phyloP scores from a whole-genome alignment of 1,140 invertebrate species.

The Rhagoletis pomonella region DNA sequence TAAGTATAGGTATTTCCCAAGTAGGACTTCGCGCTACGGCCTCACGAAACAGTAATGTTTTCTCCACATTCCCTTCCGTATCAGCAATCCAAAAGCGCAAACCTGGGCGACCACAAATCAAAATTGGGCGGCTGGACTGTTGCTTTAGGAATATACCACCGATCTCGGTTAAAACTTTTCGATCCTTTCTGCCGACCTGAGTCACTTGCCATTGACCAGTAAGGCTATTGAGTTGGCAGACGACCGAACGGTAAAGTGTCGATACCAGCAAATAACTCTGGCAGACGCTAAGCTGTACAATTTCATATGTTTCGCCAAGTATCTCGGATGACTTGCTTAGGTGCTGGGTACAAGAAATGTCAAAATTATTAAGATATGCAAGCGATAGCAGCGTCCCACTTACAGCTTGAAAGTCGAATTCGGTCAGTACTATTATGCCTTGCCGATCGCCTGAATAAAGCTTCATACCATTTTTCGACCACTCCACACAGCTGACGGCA shows the following conservation, averaged over 20 bases:
- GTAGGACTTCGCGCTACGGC: slow-evolving; percentile 77
- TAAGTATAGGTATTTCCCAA: slow-evolving; percentile 81
- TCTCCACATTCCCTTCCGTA: slow-evolving; percentile 83
- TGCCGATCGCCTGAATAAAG: slow-evolving; percentile 90
- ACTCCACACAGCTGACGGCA: slow-evolving; percentile 86
- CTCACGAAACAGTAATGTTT: slow-evolving; percentile 89
- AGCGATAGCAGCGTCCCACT: slow-evolving; percentile 58
- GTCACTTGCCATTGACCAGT: slow-evolving; percentile 78
- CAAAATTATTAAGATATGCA: neutral
- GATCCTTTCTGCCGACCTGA: slow-evolving; percentile 90
- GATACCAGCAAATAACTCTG: slow-evolving; percentile 86
- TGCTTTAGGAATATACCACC: slow-evolving; percentile 67
- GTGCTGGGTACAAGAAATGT: slow-evolving; percentile 78
- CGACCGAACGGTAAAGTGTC: slow-evolving; percentile 85
- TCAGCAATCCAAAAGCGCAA: slow-evolving; percentile 88
- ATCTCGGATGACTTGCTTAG: slow-evolving; percentile 88
- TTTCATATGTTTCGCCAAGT: slow-evolving; percentile 87
- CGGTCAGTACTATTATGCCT: slow-evolving; percentile 88
- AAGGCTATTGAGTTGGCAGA: slow-evolving; percentile 80
- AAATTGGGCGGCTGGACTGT: slow-evolving; percentile 57
- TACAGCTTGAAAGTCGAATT: slow-evolving; percentile 93
- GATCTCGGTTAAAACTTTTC: slow-evolving; percentile 80
- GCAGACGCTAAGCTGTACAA: slow-evolving; percentile 89
- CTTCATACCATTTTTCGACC: slow-evolving; percentile 95
- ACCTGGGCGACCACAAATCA: slow-evolving; percentile 82